Conservation (phyloP, 2,113 vertebrate genomes). For the Hippolais icterina region DNA sequence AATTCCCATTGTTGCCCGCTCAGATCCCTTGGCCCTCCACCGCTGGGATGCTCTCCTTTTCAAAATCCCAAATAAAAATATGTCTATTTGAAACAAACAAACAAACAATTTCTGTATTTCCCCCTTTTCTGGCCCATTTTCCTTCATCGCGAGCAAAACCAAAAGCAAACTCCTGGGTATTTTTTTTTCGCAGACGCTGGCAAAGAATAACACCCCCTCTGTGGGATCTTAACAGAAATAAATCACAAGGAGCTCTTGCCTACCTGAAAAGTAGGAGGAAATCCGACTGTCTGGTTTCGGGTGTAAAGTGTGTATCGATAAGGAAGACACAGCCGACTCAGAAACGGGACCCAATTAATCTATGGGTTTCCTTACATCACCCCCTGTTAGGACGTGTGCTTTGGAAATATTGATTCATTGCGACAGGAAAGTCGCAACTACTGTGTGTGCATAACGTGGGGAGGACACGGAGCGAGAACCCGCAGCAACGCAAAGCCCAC, state of each 20-base stretch:
- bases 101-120: not conserved
- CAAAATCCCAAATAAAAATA: not conserved
- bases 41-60: not conserved
- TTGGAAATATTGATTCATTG: not conserved
- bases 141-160: not conserved
- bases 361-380: not conserved
- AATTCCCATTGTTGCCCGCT: conserved; percentile 17
- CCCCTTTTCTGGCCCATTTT: not conserved
- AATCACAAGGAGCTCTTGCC: conserved; percentile 43
- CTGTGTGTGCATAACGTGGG: not conserved
- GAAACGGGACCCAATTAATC: not conserved
- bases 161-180: not conserved
- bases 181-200: not conserved
- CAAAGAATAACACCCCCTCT: not conserved
- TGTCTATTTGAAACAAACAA: not conserved
- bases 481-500: not conserved
- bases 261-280: conserved; percentile 48
- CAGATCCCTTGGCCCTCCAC: conserved; percentile 17
- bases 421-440: not conserved
- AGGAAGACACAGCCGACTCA: conserved; percentile 11
- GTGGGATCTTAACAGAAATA: conserved; percentile 24
- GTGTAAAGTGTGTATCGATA: conserved; percentile 13
- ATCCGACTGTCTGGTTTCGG: conserved; percentile 31
- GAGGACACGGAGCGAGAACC: not conserved
- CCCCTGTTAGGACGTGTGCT: not conserved